Base-by-base conservation (phyloP, 1,140 invertebrate genomes). In the Cheumatopsyche charites region DNA sequence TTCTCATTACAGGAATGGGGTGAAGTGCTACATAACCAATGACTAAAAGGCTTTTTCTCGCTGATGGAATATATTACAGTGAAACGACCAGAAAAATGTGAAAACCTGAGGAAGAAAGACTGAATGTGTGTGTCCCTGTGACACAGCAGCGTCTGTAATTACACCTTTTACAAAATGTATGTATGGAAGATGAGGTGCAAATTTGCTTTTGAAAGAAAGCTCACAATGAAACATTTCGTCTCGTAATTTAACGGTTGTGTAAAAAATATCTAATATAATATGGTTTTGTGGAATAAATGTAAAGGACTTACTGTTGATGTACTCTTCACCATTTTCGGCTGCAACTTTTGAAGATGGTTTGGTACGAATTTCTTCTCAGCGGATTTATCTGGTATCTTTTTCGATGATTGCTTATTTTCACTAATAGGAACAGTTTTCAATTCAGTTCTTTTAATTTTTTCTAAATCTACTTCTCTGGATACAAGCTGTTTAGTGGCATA, bases 401-500 rank as follows among this genome's bases (percentile, higher is more conserved):
- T 76, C 1, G 62, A 67, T 6, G 67, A 19, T 62, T 19, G 42
- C 42, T 19, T 26, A 23, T 62, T 25, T 13, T 52, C 47, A 17
- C 26, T 67, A 13, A 52, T 17, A 7, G 47, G 42, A 49, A 0
- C 43, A 1, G 21, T 1, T 66, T 80, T 80, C 11, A 79, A 75
- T 3, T 82, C 70, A 13, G 55, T 62, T 5, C 71, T 80, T 67
- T 80, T 73, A 77, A 94, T 87, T 77, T 90, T 90, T 79, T 91
- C 90, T 26, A 88, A 77, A 77, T 92, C 90, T 74, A 94, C 87
- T 84, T 95, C 92, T 75, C 89, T 86, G 36, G 90, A 87, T 25
- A 95, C 86, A 42, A 94, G 81, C 78, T 95, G 94, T 76, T 91
- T 92, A 19, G 89, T 87, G 0, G 88, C 87, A 78, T 95, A 94